Percentiles rank a stretch among this genome's conserved stretches.
Evolutionary conservation across 2,888 invertebrate species (phyloP).

Genomic region (Halocaridina rubra): DNA sequence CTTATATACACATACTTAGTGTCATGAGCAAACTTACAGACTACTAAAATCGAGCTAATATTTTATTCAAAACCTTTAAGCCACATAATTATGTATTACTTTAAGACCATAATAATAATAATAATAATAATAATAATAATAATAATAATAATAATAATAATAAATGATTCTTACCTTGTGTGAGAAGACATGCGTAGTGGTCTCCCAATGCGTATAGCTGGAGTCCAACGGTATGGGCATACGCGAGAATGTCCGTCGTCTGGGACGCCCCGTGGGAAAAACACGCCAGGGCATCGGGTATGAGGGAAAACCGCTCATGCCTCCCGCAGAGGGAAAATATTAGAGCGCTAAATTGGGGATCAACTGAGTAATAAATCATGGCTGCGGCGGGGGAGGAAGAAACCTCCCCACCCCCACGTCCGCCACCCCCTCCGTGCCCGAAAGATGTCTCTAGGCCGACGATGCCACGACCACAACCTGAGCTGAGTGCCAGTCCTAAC

Average conservation of each 20-base stretch:
- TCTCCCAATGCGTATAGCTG: slow-evolving; percentile 55
- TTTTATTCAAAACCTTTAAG: too few relatives aligned
- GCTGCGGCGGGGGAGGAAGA: slow-evolving; percentile 5
- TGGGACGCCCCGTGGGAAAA: slow-evolving; percentile 15
- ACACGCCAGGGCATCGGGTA: slow-evolving; percentile 47
- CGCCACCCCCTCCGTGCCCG: slow-evolving; percentile 1
- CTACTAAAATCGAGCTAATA: too few relatives aligned
- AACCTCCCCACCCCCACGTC: neutral
- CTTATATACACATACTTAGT: too few relatives aligned
- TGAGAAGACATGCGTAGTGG: slow-evolving; percentile 59
- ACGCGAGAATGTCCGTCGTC: slow-evolving; percentile 38
- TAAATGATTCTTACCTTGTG: slow-evolving; percentile 61
- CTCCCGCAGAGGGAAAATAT: slow-evolving; percentile 52
- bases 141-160: too few relatives aligned
- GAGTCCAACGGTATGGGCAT: slow-evolving; percentile 50
- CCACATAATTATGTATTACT: too few relatives aligned
- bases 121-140: too few relatives aligned
- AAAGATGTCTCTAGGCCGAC: neutral
- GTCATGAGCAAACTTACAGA: too few relatives aligned
- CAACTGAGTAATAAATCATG: slow-evolving; percentile 59
- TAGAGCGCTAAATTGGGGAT: slow-evolving; percentile 59
- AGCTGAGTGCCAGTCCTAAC: neutral
- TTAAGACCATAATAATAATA: too few relatives aligned
- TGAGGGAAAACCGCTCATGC: slow-evolving; percentile 48
- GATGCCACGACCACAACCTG: neutral